A percentile compares a stretch with the other conserved stretches of the same genome.
Evolutionary conservation across 1,140 invertebrate species (phyloP).

Genomic region (Meloidogyne floridensis): DNA sequence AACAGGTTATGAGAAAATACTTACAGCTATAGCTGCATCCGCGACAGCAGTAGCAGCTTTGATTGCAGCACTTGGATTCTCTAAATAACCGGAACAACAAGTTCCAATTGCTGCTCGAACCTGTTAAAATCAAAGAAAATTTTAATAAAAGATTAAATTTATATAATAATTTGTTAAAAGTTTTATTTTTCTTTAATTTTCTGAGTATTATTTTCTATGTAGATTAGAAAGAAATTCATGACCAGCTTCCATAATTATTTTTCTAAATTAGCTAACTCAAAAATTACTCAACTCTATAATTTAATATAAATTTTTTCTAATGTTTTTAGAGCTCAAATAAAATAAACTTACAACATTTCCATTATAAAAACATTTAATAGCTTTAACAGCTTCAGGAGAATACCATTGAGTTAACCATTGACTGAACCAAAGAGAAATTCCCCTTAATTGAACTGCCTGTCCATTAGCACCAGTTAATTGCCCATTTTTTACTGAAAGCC

Average conservation of each 20-base stretch:
- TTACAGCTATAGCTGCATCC: neutral
- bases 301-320: too few relatives aligned
- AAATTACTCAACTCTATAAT: too few relatives aligned
- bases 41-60: neutral
- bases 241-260: too few relatives aligned
- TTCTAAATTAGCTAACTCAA: too few relatives aligned
- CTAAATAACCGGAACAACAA: neutral
- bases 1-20: neutral
- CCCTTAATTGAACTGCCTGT: neutral
- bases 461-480: neutral
- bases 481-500: neutral
- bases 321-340: neutral
- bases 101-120: neutral
- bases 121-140: neutral
- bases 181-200: too few relatives aligned
- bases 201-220: too few relatives aligned
- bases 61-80: neutral
- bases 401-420: neutral
- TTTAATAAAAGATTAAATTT: too few relatives aligned
- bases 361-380: neutral
- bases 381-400: neutral
- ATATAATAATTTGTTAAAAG: too few relatives aligned
- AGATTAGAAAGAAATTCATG: too few relatives aligned
- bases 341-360: neutral
- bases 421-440: slow-evolving; percentile 6